Evolutionary conservation across 2,888 invertebrate genomes (phyloP), one percentile per base, ranked within the genome.

Genomic region (Dryomyza anilis): DNA sequence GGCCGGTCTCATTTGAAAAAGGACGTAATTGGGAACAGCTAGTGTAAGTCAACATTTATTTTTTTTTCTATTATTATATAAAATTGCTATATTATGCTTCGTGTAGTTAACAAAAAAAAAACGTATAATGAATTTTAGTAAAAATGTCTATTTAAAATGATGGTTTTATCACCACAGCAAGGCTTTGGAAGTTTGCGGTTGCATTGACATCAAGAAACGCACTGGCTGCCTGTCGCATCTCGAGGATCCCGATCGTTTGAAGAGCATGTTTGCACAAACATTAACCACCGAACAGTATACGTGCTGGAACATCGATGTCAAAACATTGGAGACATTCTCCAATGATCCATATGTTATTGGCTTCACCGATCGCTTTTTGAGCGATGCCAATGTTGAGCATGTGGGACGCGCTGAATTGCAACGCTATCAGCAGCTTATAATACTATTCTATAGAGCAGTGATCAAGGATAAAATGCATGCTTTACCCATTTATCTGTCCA

Each of bases 181-280:
- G 69, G 88, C 92, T 73, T 81, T 94, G 0, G 85, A 88, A 58
- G 87, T 88, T 72, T 88, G 89, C 1, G 88, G 89, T 73, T 89
- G 89, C 48, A 85, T 96, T 43, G 91, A 92, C 77, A 92, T 96
- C 14, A 96, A 96, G 78, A 94, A 95, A 77, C 88, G 93, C 71
- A 94, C 94, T 2, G 96, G 96, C 12, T 94, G 94, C 76, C 86
- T 96, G 7, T 93, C 95, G 0, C 94, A 96, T 82, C 83, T 88
- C 19, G 92, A 92, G 79, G 96, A 96, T 85, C 95, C 95, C 1
- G 84, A 86, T 75, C 92, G 94, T 2, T 89, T 91, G 77, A 88
- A 90, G 76, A 92, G 91, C 70, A 86, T 94, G 62, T 84, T 94
- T 57, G 92, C 93, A 0, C 90, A 91, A 74, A 90, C 92, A 0